Evolutionary conservation across 2,888 invertebrate species (phyloP).

Genomic region (Galerucella pusilla): DNA sequence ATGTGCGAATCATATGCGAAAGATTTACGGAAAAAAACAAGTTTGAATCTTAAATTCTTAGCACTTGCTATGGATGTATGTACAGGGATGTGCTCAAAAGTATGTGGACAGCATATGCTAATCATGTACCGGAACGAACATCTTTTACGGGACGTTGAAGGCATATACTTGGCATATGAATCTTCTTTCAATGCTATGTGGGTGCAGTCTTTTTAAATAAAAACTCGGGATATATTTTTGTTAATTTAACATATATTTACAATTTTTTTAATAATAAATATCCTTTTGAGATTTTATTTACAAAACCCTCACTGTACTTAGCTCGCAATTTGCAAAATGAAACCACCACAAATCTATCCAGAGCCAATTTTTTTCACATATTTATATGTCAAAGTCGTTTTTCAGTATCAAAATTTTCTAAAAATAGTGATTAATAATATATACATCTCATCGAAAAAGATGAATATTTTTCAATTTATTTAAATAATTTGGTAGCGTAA

Average conservation of each 20-base stretch:
- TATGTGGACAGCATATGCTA: too few relatives aligned
- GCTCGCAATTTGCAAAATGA: constrained; percentile 53
- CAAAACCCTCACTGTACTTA: constrained; percentile 29
- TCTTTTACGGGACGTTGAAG: too few relatives aligned
- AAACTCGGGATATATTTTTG: neutral
- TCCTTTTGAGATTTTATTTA: neutral
- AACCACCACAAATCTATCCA: constrained; percentile 40
- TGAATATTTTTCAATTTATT: constrained; percentile 65
- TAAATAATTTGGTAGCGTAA: constrained; percentile 85
- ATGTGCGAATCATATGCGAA: too few relatives aligned
- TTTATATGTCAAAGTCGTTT: constrained; percentile 40
- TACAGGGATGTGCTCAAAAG: too few relatives aligned
- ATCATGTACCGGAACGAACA: too few relatives aligned
- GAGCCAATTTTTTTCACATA: constrained; percentile 33
- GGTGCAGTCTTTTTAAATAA: neutral
- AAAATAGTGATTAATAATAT: constrained; percentile 50
- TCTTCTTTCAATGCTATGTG: too few relatives aligned
- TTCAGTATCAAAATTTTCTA: constrained; percentile 45
- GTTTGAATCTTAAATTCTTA: too few relatives aligned
- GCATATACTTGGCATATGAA: too few relatives aligned
- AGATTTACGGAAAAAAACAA: too few relatives aligned
- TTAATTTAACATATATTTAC: neutral
- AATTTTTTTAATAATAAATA: neutral
- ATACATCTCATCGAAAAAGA: constrained; percentile 49
- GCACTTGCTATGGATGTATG: too few relatives aligned